Base-by-base conservation (phyloP, 2,113 vertebrate species). In the Hylia prasina region DNA sequence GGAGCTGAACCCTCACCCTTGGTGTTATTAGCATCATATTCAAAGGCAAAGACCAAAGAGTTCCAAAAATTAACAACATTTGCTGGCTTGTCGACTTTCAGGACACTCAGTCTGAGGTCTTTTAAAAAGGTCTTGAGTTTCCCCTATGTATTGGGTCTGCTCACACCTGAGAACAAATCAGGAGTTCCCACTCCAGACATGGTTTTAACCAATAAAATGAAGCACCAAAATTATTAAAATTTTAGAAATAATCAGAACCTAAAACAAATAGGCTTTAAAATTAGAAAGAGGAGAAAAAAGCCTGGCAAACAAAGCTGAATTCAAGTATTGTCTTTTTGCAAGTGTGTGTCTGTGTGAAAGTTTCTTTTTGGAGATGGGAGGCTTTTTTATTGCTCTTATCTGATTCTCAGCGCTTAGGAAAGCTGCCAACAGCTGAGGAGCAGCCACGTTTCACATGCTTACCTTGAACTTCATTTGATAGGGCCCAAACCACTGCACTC, bases 381-480 rank as follows among this genome's bases (percentile, higher is more conserved):
- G 14, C 3, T 73, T 93, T 90, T 92, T 89, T 53, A 33, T 88
- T 73, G 44, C 40, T 72, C 57, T 89, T 76, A 89, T 95, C 71
- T 68, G 77, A 85, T 89, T 84, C 58, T 77, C 63, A 78, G 84
- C 64, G 69, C 61, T 94, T 90, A 87, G 87, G 96, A 95, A 94
- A 94, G 69, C 60, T 94, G 94, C 96, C 97, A 96, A 57, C n/a
- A 90, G 61, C 79, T 4, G 4, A 87, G 50, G 33, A 93, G 50
- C n/a, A 72, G 91, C 65, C 63, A 76, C 47, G 6, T 95, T 94
- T 96, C 84, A 87, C 84, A 42, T 79, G 53, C 93, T 88, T 92
- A 69, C 89, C 89, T 93, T 94, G 85, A 97, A 89, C 76, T 93
- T 89, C 70, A 90, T 84, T 82, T 90, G 89, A 82, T 89, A 91